Evolutionary conservation across 2,888 invertebrate species (phyloP).

Genomic region (Phorcus lineatus): DNA sequence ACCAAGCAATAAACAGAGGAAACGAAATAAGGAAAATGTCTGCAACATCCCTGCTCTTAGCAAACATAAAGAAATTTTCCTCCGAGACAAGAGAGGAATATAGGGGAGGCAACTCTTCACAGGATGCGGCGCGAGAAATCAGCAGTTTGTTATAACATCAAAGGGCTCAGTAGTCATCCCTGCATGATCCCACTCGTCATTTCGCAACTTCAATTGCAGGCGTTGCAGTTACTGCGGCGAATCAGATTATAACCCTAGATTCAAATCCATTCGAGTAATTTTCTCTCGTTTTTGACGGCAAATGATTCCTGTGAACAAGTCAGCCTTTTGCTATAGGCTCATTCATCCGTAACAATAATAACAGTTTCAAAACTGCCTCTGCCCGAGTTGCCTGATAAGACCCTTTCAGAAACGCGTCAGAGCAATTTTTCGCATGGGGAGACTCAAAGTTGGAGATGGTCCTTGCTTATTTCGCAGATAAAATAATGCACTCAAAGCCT

Average conservation of each 20-base stretch:
- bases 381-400: neutral
- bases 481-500: neutral
- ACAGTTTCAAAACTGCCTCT: slow-evolving; percentile 11
- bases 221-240: neutral
- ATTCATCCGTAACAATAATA: slow-evolving; percentile 2
- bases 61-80: neutral
- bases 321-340: neutral
- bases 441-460: neutral
- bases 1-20: neutral
- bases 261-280: slow-evolving; percentile 2
- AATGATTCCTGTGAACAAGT: slow-evolving; percentile 22
- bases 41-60: neutral
- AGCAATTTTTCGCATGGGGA: slow-evolving; percentile 27
- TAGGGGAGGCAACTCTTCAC: neutral
- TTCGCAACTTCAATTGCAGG: neutral
- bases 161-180: too few relatives aligned
- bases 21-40: neutral
- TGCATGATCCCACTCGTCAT: too few relatives aligned
- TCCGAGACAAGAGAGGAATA: neutral
- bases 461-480: slow-evolving; percentile 14
- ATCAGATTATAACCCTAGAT: neutral
- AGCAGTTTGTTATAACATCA: neutral
- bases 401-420: slow-evolving; percentile 20
- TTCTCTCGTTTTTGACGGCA: slow-evolving; percentile 6
- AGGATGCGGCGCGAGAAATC: neutral